Evolutionary conservation across 2,888 invertebrate genomes (phyloP).

Genomic region (Piscicola geometra): DNA sequence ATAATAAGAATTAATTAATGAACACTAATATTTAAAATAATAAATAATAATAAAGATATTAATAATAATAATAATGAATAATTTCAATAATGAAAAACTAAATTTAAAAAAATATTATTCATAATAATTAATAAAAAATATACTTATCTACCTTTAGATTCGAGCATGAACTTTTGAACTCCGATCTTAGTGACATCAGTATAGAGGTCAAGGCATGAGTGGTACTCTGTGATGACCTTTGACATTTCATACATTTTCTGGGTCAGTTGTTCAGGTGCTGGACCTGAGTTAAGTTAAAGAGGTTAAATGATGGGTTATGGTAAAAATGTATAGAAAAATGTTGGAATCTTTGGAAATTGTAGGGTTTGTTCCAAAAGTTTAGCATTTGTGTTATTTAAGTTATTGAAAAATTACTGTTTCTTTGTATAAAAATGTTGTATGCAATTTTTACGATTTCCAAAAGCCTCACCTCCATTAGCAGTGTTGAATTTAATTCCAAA

Average conservation of each 20-base stretch:
- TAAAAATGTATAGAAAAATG: background rate
- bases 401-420: background rate
- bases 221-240: conserved; percentile 72
- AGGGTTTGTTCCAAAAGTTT: background rate
- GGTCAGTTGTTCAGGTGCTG: conserved; percentile 85
- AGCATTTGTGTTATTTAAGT: background rate
- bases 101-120: background rate
- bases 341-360: background rate
- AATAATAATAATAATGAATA: no score
- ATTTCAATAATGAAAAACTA: background rate
- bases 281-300: conserved; percentile 59
- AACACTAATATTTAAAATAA: no score
- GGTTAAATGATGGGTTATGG: background rate
- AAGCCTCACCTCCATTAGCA: conserved; percentile 73
- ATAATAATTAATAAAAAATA: background rate
- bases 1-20: no score
- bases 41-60: no score
- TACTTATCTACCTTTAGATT: conserved; percentile 42
- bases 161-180: conserved; percentile 64
- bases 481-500: conserved; percentile 99
- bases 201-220: conserved; percentile 70
- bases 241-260: conserved; percentile 79
- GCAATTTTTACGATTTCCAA: background rate
- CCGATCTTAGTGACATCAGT: conserved; percentile 66
- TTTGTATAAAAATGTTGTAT: background rate